These are phyloP conservation scores for Chaetops frenatus DNA, from an alignment of 2,113 vertebrate genomes.

Conservation along the genomic window DNA sequence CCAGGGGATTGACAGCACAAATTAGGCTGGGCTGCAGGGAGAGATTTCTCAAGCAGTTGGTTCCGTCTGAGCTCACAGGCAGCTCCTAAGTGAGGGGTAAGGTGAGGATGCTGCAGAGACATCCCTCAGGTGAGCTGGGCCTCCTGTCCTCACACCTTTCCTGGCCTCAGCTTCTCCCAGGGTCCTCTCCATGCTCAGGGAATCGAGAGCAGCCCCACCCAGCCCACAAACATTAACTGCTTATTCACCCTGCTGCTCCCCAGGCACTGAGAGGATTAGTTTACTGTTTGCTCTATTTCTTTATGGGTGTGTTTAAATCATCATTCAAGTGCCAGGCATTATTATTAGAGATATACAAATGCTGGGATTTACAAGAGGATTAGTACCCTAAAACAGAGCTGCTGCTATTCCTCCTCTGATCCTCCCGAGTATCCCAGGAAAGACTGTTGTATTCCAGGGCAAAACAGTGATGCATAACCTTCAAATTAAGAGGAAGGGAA, in stretches of 20 bases:
- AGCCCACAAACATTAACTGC: neutral
- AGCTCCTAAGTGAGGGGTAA: neutral
- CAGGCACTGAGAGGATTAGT: neutral
- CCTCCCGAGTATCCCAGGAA: neutral
- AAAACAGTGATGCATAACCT: neutral
- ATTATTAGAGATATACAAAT: neutral
- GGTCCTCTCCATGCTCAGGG: neutral
- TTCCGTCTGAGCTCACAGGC: neutral
- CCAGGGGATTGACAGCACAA: slow-evolving; percentile 3
- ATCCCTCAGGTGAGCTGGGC: neutral
- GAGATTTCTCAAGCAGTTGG: neutral
- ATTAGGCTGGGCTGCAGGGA: neutral
- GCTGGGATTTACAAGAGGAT: neutral
- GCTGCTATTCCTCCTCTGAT: neutral
- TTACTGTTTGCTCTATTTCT: neutral
- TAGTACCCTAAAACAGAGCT: neutral
- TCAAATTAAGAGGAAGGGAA: neutral
- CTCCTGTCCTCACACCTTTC: neutral
- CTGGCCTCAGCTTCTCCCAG: rapidly evolving
- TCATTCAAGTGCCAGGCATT: neutral
- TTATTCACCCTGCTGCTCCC: neutral
- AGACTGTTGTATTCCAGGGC: neutral
- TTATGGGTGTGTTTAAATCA: neutral
- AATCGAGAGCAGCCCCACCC: rapidly evolving
- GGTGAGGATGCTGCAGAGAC: neutral